Base-by-base conservation (phyloP, 1,140 invertebrate species). In the Drosophila virilis region DNA sequence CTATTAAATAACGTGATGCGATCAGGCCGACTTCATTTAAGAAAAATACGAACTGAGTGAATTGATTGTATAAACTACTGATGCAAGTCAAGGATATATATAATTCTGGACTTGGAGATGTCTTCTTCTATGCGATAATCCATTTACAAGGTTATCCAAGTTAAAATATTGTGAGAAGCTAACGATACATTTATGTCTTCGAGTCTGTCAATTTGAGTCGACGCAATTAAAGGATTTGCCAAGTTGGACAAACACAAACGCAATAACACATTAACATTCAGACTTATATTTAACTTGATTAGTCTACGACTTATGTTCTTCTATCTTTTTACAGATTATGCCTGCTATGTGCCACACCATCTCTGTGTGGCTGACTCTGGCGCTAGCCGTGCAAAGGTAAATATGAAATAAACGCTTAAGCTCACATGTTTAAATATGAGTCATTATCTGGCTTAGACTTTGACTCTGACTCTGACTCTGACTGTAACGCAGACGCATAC, bases 321-420 rank as follows among this genome's bases (percentile, higher is more conserved):
- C 12, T 62, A 5, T 28, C 33, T 79, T 13, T 48, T 77, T 79
- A 51, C 72, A 90, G 95, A 93, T 95, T 48, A 94, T 98, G 71
- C 97, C 97, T 1, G 96, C 96, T 17, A 94, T 98, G 89, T 98
- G 98, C 92, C 97, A 98, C 93, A 98, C 97, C 1, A 96, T 97
- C 1, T 98, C 97, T 67, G 97, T 98, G 48, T 98, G 97, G 97
- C 93, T 98, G 67, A 98, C 97, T 0, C 92, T 98, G 62, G 96
- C 96, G 1, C 93, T 98, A 35, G 97, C 97, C 3, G 95, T 97
- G 1, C 97, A 98, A 93, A 93, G 97, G 91, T 92, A 91, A 88
- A 76, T 81, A 77, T 89, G 70, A 55, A 79, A 79, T 76, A 68
- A 66, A 40, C 35, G 40, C 42, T 66, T 57, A 37, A 48, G 9